Conservation (phyloP, 1,140 invertebrate genomes). For the Procambarus virginalis region DNA sequence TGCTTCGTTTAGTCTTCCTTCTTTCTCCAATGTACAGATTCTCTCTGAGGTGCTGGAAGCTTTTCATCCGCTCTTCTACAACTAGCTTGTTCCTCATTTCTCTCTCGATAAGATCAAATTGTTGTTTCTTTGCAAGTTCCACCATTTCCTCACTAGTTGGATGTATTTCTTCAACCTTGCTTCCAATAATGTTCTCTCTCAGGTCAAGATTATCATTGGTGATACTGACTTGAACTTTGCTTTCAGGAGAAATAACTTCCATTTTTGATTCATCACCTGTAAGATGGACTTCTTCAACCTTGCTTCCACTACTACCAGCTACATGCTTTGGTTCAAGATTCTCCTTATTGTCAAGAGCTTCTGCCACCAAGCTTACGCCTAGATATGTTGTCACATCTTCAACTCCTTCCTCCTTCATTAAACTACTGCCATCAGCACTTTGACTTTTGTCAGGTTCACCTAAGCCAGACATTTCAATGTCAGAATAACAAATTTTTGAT, state of each 20-base stretch:
- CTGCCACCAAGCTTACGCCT: not conserved
- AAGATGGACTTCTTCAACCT: conserved; percentile 21
- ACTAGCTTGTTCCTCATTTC: conserved; percentile 73
- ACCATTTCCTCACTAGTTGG: conserved; percentile 50
- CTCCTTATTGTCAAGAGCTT: conserved; percentile 25
- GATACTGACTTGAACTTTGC: not conserved
- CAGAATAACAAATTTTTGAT: not conserved
- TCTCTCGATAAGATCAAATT: conserved; percentile 39
- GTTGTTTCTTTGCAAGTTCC: conserved; percentile 44
- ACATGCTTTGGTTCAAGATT: conserved; percentile 18
- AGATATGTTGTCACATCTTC: not conserved
- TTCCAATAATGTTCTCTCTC: not conserved
- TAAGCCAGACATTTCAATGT: not conserved
- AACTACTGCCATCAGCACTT: not conserved
- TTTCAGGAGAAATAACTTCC: not conserved
- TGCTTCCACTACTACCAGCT: conserved; percentile 5
- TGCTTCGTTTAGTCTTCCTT: conserved; percentile 77
- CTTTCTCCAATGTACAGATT: conserved; percentile 89
- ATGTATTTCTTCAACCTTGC: conserved; percentile 26
- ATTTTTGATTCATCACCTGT: not conserved
- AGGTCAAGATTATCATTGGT: not conserved
- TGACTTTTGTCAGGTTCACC: not conserved
- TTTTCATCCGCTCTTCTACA: conserved; percentile 83
- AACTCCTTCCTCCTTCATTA: not conserved
- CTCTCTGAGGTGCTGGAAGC: conserved; percentile 87